phyloP scores from a whole-genome alignment of 2,797 vertebrate species.

The Ctenochaetus hawaiiensis region DNA sequence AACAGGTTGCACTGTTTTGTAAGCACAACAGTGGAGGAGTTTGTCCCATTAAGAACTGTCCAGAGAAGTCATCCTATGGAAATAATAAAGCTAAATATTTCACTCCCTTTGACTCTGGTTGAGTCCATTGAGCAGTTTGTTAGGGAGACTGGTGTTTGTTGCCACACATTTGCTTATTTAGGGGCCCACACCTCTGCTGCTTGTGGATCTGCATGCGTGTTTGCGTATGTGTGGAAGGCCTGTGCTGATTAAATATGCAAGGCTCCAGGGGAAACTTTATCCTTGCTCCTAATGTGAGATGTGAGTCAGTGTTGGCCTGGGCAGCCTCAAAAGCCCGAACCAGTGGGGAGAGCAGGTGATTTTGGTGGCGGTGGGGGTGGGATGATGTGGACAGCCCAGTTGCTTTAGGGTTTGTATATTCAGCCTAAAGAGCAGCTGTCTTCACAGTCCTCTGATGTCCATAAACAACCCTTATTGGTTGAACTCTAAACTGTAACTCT shows the following conservation, averaged over 20 bases:
- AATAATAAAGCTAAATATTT: conserved; percentile 41
- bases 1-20: conserved; percentile 78
- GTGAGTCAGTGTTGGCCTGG: conserved; percentile 79
- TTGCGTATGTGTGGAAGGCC: conserved; percentile 64
- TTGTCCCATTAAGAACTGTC: conserved; percentile 57
- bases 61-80: conserved; percentile 51
- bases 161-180: conserved; percentile 57
- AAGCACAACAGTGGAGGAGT: conserved; percentile 61
- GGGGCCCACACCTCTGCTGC: conserved; percentile 57
- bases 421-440: conserved; percentile 43
- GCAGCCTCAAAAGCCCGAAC: conserved; percentile 60
- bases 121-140: conserved; percentile 40
- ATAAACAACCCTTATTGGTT: conserved; percentile 19
- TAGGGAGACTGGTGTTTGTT: conserved; percentile 54
- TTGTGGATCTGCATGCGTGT: conserved; percentile 64
- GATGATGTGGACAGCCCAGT: conserved; percentile 12
- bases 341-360: conserved; percentile 62
- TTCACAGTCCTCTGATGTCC: conserved; percentile 24
- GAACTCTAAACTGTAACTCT: background rate
- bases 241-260: conserved; percentile 85
- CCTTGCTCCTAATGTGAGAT: conserved; percentile 82
- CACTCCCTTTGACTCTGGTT: conserved; percentile 11
- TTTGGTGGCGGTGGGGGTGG: conserved; percentile 35
- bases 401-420: conserved; percentile 35
- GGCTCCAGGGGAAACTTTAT: conserved; percentile 83